Evolutionary conservation across 2,888 invertebrate species (phyloP).

Genomic region (Xylocampa areola): DNA sequence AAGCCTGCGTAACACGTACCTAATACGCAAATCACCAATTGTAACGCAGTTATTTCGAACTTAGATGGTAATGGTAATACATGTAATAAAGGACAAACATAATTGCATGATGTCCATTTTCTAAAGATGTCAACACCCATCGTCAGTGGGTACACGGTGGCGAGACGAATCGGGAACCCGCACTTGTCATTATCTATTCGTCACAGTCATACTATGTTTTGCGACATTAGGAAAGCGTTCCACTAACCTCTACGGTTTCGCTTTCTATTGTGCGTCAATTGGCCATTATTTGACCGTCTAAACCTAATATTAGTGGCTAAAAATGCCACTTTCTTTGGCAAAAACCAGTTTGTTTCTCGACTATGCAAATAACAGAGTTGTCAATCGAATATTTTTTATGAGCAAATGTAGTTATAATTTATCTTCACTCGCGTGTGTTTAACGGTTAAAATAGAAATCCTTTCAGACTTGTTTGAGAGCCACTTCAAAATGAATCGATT

Average conservation of each 20-base stretch:
- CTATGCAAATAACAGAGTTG: conserved; percentile 27
- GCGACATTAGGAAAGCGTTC: conserved; percentile 73
- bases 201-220: conserved; percentile 66
- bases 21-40: conserved; percentile 43
- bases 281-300: conserved; percentile 41
- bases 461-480: conserved; percentile 1
- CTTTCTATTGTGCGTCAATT: conserved; percentile 71
- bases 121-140: conserved; percentile 57
- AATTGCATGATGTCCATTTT: conserved; percentile 53
- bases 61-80: conserved; percentile 46
- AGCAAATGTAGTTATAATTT: conserved; percentile 17
- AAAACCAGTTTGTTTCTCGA: conserved; percentile 49
- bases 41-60: conserved; percentile 26
- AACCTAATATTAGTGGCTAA: conserved; percentile 49
- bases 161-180: conserved; percentile 63
- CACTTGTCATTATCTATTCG: conserved; percentile 71
- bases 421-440: conserved; percentile 6
- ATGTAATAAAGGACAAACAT: conserved; percentile 36
- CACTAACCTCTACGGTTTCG: conserved; percentile 74
- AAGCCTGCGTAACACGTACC: conserved; percentile 5
- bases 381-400: conserved; percentile 25
- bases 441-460: conserved; percentile 10
- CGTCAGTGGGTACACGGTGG: conserved; percentile 34
- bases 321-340: conserved; percentile 53
- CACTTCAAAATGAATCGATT: conserved; percentile 18